Percentiles rank a stretch among this genome's conserved stretches.
These are phyloP conservation scores for Augochlorella aurata DNA, from an alignment of 2,888 invertebrate species.

Conservation along the genomic window DNA sequence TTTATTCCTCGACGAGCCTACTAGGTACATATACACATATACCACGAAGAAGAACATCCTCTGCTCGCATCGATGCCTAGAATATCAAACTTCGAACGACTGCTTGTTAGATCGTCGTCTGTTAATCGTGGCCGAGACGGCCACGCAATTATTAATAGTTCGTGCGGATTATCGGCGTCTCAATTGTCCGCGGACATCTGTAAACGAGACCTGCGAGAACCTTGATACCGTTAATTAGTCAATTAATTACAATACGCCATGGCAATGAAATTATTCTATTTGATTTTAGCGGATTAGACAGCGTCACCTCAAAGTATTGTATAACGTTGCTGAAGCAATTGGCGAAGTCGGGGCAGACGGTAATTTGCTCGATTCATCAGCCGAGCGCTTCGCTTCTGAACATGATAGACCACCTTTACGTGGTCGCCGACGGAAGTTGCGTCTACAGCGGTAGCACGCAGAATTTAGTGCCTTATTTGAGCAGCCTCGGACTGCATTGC, in stretches of 20 bases:
- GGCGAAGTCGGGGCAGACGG: slow-evolving; percentile 92
- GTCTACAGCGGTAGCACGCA: slow-evolving; percentile 91
- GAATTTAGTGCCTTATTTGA: slow-evolving; percentile 89
- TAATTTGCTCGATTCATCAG: slow-evolving; percentile 95
- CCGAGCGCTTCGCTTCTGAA: slow-evolving; percentile 93
- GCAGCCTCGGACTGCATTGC: slow-evolving; percentile 88
- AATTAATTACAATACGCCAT: not conserved
- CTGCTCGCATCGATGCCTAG: not conserved
- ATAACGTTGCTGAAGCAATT: slow-evolving; percentile 90
- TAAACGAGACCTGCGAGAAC: too few species aligned
- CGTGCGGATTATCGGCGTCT: too few species aligned
- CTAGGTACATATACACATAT: slow-evolving; percentile 86
- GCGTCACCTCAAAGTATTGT: slow-evolving; percentile 92
- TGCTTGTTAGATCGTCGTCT: not conserved
- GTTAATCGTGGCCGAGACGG: not conserved
- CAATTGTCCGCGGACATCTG: not conserved
- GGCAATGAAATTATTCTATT: not conserved
- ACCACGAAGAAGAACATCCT: not conserved
- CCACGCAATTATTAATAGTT: not conserved
- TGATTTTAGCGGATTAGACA: slow-evolving; percentile 87
- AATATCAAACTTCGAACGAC: not conserved
- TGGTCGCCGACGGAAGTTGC: slow-evolving; percentile 90
- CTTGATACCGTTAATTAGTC: too few species aligned
- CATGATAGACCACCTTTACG: slow-evolving; percentile 94
- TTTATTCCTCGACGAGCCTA: slow-evolving; percentile 97